Conservation (phyloP, 2,797 vertebrate genomes). For the Petrocephalus sullivani region DNA sequence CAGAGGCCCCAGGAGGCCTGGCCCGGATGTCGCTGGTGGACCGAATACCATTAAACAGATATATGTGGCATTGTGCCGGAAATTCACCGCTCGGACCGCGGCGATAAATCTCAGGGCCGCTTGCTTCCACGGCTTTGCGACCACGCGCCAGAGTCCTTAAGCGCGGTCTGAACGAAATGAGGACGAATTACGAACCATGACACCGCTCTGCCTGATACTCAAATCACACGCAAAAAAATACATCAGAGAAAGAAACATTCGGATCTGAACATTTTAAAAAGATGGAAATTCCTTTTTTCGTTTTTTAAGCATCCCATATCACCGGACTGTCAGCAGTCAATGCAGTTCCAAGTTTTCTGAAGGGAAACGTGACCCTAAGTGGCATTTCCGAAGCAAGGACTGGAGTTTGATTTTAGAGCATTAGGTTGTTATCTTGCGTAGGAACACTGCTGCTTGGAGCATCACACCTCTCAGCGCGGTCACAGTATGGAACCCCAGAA, state of each 20-base stretch:
- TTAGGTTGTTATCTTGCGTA: background rate
- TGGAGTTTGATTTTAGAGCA: background rate
- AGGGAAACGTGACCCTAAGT: background rate
- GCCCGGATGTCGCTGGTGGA: slow-evolving; percentile 2
- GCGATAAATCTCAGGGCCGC: slow-evolving; percentile 17
- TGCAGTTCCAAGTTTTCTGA: background rate
- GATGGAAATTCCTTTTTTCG: background rate
- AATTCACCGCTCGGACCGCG: background rate
- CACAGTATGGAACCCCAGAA: background rate
- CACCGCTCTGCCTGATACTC: background rate
- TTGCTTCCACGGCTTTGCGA: background rate
- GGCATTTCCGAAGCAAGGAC: background rate
- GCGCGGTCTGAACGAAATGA: background rate
- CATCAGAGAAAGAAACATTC: background rate
- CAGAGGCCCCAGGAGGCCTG: slow-evolving; percentile 2
- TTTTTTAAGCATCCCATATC: background rate
- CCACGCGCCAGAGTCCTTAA: background rate
- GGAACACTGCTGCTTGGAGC: background rate
- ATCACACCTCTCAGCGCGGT: background rate
- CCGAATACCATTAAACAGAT: slow-evolving; percentile 3
- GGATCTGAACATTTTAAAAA: background rate
- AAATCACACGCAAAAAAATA: background rate
- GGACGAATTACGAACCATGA: background rate
- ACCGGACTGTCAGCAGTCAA: background rate
- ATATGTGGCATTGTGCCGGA: background rate